A percentile compares a stretch with the other conserved stretches of the same genome.
Conservation (phyloP, 2,888 invertebrate species). For the Trypoxylon attenuatum region DNA sequence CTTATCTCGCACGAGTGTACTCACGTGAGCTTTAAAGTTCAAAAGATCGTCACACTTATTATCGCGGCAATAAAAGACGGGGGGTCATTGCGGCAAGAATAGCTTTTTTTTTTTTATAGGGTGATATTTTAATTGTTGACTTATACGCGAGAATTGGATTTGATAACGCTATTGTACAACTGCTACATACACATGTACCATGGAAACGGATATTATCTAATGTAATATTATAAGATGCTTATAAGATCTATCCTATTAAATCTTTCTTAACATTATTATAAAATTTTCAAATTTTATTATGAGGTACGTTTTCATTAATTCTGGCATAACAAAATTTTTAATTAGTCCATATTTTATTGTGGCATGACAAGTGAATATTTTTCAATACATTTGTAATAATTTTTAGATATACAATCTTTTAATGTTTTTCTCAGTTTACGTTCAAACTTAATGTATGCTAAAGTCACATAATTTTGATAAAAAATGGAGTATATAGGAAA, state of each 20-base stretch:
- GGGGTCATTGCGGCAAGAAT: constrained; percentile 18
- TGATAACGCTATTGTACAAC: not conserved
- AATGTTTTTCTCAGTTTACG: constrained; percentile 40
- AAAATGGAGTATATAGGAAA: too few relatives aligned
- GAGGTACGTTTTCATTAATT: too few relatives aligned
- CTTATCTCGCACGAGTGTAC: constrained; percentile 64
- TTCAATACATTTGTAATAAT: constrained; percentile 12
- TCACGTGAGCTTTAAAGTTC: constrained; percentile 64
- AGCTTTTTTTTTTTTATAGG: constrained; percentile 5
- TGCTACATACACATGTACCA: not conserved
- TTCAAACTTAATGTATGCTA: constrained; percentile 36
- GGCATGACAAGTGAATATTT: too few relatives aligned
- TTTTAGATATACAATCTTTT: constrained; percentile 35
- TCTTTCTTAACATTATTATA: too few relatives aligned
- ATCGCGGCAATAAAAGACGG: constrained; percentile 24
- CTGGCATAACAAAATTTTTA: too few relatives aligned
- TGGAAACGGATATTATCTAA: not conserved
- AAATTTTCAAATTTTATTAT: constrained; percentile 7
- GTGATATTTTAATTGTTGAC: constrained; percentile 18
- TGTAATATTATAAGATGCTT: not conserved
- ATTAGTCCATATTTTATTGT: too few relatives aligned
- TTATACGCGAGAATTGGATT: not conserved
- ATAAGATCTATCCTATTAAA: too few relatives aligned
- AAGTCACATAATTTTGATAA: constrained; percentile 27
- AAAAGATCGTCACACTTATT: constrained; percentile 31